phyloP scores from a whole-genome alignment of 2,797 vertebrate species.

The Eremophila alpestris region DNA sequence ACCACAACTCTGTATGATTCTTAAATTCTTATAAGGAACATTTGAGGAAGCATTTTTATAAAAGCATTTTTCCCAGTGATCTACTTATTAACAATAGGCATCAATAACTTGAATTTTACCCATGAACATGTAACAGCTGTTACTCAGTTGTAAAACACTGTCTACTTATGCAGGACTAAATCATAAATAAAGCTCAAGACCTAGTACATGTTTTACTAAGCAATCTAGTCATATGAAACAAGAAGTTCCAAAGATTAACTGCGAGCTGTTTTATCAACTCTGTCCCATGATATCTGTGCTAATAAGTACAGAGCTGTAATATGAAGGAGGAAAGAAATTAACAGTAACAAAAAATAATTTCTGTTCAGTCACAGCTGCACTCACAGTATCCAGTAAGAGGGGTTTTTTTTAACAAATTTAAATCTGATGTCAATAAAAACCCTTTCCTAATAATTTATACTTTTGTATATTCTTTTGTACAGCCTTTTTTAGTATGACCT shows the following conservation, averaged over 20 bases:
- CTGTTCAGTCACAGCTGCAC: background rate
- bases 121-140: constrained; percentile 1
- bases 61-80: background rate
- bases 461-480: background rate
- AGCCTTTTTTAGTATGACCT: constrained; percentile 22
- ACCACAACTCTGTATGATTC: background rate
- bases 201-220: background rate
- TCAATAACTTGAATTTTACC: background rate
- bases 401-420: background rate
- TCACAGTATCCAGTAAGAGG: background rate
- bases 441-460: background rate
- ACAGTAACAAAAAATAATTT: background rate
- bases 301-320: background rate
- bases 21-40: background rate
- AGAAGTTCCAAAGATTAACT: constrained; percentile 43
- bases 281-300: background rate
- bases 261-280: background rate
- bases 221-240: constrained; percentile 22
- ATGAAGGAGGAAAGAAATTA: background rate
- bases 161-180: background rate
- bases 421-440: background rate
- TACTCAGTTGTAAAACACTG: constrained; percentile 12
- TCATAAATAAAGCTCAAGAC: constrained; percentile 29
- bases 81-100: background rate
- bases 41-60: background rate